A percentile compares a stretch with the other conserved stretches of the same genome.
Evolutionary conservation across 2,797 vertebrate species (phyloP).

Genomic region (Gallinago nigripennis): DNA sequence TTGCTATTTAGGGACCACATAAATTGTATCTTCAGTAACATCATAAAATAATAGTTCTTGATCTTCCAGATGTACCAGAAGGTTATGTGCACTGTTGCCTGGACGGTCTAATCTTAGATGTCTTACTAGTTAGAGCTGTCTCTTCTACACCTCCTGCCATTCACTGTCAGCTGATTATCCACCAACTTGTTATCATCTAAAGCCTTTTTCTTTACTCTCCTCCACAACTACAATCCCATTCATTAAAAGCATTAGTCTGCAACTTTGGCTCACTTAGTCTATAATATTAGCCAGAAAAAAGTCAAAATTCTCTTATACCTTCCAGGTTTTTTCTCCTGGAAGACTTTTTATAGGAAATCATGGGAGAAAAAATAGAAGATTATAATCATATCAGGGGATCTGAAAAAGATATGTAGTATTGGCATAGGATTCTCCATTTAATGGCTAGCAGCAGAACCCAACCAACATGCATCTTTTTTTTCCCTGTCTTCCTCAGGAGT

Average conservation of each 20-base stretch:
- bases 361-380: neutral
- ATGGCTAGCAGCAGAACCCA: neutral
- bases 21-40: neutral
- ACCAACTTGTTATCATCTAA: neutral
- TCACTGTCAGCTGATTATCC: neutral
- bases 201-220: neutral
- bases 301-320: neutral
- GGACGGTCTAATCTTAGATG: neutral
- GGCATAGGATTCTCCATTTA: neutral
- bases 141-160: neutral
- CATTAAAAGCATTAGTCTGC: neutral
- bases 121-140: neutral
- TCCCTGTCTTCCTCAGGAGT: neutral
- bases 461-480: accelerated
- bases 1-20: neutral
- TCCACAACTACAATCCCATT: neutral
- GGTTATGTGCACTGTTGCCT: neutral
- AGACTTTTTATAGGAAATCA: neutral
- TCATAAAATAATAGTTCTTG: neutral
- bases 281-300: neutral
- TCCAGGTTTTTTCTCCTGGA: neutral
- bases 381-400: neutral
- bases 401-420: neutral
- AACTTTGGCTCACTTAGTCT: neutral
- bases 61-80: neutral